A percentile compares a stretch with the other conserved stretches of the same genome.
Conservation (phyloP, 2,888 invertebrate genomes). For the Piscicola geometra region DNA sequence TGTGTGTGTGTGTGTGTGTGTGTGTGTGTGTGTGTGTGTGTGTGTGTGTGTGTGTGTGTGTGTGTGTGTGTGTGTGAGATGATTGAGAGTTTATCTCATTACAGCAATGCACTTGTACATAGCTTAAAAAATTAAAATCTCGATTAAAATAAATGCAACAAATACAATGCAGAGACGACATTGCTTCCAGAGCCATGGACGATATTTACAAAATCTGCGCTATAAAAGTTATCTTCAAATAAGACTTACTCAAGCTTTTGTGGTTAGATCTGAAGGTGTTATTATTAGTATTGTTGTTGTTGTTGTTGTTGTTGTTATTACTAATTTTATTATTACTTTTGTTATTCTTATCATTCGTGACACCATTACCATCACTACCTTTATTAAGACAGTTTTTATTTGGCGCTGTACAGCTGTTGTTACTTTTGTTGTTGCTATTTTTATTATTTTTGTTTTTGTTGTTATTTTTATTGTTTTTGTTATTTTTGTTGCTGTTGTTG, state of each 20-base stretch:
- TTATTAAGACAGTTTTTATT: not conserved
- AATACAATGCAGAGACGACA: not conserved
- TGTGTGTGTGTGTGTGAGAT: too few species aligned
- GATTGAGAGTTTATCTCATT: too few species aligned
- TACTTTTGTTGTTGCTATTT: not conserved
- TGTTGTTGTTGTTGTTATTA: not conserved
- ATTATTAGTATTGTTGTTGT: not conserved
- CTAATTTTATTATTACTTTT: not conserved
- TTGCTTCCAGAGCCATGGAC: not conserved
- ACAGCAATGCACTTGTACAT: too few species aligned
- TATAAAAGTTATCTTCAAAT: not conserved
- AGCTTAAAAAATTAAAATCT: too few species aligned
- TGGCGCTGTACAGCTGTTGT: not conserved
- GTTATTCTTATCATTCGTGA: not conserved
- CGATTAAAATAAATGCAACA: too few species aligned
- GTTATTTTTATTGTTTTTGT: not conserved
- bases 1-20: too few species aligned
- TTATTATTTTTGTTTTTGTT: not conserved
- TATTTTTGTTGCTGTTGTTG: slow-evolving; percentile 7
- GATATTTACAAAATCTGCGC: not conserved
- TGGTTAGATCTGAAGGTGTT: slow-evolving; percentile 6
- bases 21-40: too few species aligned
- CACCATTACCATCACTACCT: not conserved
- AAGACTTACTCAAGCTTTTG: slow-evolving; percentile 23
- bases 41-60: too few species aligned